phyloP scores from a whole-genome alignment of 1,140 invertebrate genomes.

The Drosophila lowei region DNA sequence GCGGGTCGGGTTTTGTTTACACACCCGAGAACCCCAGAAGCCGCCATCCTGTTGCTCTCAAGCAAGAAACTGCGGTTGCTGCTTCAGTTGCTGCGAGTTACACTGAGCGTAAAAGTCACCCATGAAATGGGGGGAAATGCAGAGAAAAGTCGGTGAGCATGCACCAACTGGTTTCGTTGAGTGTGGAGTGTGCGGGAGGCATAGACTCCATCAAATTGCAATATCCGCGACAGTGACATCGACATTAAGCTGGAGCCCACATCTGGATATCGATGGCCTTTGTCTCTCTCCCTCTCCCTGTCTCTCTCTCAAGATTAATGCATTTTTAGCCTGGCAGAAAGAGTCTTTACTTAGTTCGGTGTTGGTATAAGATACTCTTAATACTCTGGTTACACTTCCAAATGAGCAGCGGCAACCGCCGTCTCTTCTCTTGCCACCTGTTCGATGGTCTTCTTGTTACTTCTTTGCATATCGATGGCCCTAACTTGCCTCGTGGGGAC shows the following conservation, averaged over 20 bases:
- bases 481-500: conserved; percentile 51
- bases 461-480: conserved; percentile 67
- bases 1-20: conserved; percentile 69
- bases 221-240: conserved; percentile 69
- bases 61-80: conserved; percentile 38
- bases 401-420: conserved; percentile 35
- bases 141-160: not conserved
- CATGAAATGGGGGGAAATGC: too few relatives aligned
- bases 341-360: conserved; percentile 10
- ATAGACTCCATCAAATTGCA: conserved; percentile 70
- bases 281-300: conserved; percentile 2
- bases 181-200: not conserved
- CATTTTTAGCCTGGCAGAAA: conserved; percentile 53
- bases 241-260: conserved; percentile 62
- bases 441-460: not conserved
- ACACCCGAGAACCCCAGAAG: conserved; percentile 14
- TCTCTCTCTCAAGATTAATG: conserved; percentile 64
- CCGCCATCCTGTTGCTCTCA: conserved; percentile 34
- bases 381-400: conserved; percentile 74
- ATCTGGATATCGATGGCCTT: conserved; percentile 59
- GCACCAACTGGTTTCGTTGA: not conserved
- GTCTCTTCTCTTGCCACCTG: not conserved
- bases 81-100: conserved; percentile 1
- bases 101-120: conserved; percentile 13
- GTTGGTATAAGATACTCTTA: conserved; percentile 53